Percentiles rank a stretch among this genome's conserved stretches.
phyloP scores from a whole-genome alignment of 2,888 invertebrate genomes.

The Sphaeridia pumilis region DNA sequence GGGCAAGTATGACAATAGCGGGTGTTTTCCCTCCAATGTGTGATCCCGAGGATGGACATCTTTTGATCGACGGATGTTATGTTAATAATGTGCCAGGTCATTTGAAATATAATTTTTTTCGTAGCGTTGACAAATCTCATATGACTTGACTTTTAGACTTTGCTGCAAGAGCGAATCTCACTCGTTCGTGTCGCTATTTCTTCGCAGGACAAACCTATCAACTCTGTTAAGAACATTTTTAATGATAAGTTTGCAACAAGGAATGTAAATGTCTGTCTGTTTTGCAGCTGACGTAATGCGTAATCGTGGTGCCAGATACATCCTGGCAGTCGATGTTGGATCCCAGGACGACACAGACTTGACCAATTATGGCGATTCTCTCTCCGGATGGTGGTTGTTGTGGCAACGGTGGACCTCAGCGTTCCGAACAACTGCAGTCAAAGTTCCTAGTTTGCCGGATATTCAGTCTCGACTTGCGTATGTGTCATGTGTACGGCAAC shows the following conservation, averaged over 20 bases:
- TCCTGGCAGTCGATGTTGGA: constrained; percentile 96
- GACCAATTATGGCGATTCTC: constrained; percentile 93
- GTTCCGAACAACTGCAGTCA: constrained; percentile 65
- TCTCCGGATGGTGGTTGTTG: constrained; percentile 96
- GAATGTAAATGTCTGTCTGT: too few relatives aligned
- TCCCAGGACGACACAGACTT: constrained; percentile 92
- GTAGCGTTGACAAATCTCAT: too few relatives aligned
- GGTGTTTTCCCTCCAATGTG: constrained; percentile 96
- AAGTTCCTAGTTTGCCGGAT: constrained; percentile 93
- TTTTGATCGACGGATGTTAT: constrained; percentile 95
- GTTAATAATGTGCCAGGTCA: constrained; percentile 96
- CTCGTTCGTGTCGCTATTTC: too few relatives aligned
- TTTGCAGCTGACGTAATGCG: constrained; percentile 96
- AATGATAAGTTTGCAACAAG: too few relatives aligned
- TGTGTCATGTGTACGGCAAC: constrained; percentile 91
- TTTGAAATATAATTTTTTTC: too few relatives aligned
- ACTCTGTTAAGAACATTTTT: too few relatives aligned
- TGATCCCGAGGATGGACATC: constrained; percentile 90
- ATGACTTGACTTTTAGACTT: too few relatives aligned
- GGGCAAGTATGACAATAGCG: constrained; percentile 96
- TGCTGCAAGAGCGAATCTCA: too few relatives aligned
- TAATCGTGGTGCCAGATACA: constrained; percentile 82
- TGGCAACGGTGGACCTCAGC: constrained; percentile 76
- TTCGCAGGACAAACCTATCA: too few relatives aligned
- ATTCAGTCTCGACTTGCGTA: constrained; percentile 96